Evolutionary conservation across 2,888 invertebrate genomes (phyloP), one percentile per base, ranked within the genome.

Genomic region (Acanthopleura granulata): DNA sequence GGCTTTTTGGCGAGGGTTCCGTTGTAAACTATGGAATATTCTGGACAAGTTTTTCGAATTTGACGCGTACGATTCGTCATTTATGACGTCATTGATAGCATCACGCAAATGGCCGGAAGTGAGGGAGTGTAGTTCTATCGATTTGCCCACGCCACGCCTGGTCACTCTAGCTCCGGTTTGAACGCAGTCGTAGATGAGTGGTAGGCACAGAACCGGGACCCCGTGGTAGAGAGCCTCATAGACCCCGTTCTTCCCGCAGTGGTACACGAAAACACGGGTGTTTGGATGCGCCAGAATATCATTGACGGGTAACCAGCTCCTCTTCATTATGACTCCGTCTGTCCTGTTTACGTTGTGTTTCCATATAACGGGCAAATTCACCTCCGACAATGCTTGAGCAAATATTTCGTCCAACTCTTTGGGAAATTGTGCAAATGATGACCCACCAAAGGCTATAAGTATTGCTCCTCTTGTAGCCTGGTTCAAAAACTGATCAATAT

Each of bases 201-300:
- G 57, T n/a, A 57, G 22, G 22, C 57, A 57, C 57, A 57, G 4
- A 22, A 57, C n/a, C 22, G 57, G 57, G 57, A 57, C 57, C 57
- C 12, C 57, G 57, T 57, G 57, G 22, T 57, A 57, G 22, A 57
- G 57, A 3, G 57, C 57, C 57, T 57, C 57, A 12, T 57, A 57
- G 57, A 57, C 57, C 22, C 57, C 57, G 57, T 57, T 57, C 12
- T 57, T 57, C n/a, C 57, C 57, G 57, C 57, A 57, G 12, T 57
- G 57, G 57, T 57, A 57, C 1, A 57, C 12, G n/a, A 57, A n/a
- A 18, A 57, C 6, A 22, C 57, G 57, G 3, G 22, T 57, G 22
- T 57, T 57, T 57, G 57, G 57, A 22, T 57, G 57, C 6, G n/a
- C 57, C 18, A 57, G 57, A 57, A 57, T 22, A 12, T 57, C 57